phyloP scores from a whole-genome alignment of 2,888 invertebrate genomes.

The Thyatira batis region DNA sequence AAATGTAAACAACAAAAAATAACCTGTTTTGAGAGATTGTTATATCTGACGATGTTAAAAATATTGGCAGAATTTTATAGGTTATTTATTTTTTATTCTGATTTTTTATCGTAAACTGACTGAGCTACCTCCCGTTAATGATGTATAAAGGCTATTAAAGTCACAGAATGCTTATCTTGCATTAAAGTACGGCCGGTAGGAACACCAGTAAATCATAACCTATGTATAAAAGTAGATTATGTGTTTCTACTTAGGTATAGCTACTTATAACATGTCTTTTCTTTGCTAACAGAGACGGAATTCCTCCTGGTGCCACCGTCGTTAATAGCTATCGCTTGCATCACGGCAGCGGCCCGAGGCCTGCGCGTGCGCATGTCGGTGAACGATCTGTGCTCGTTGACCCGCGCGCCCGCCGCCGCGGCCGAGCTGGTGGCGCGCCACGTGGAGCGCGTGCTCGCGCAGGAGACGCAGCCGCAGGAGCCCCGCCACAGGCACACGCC shows the following conservation, averaged over 20 bases:
- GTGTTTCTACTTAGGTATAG: no score
- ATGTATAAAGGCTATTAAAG: no score
- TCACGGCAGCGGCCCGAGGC: slow-evolving; percentile 86
- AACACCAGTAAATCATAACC: no score
- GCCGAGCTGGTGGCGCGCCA: slow-evolving; percentile 81
- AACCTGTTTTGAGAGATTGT: slow-evolving; percentile 27
- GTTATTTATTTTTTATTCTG: not conserved
- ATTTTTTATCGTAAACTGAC: not conserved
- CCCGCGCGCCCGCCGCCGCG: slow-evolving; percentile 73
- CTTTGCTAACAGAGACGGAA: slow-evolving; percentile 85
- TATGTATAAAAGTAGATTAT: no score
- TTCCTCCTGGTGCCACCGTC: slow-evolving; percentile 88
- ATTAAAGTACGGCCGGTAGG: no score
- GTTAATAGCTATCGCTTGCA: slow-evolving; percentile 86
- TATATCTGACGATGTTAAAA: no score
- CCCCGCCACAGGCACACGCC: slow-evolving; percentile 56
- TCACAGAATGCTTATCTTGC: no score
- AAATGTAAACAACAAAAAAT: slow-evolving; percentile 43
- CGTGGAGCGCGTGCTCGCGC: slow-evolving; percentile 82
- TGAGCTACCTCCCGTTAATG: no score
- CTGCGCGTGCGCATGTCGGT: slow-evolving; percentile 74
- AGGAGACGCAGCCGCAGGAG: slow-evolving; percentile 79
- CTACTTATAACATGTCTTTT: slow-evolving; percentile 8
- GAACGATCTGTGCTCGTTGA: slow-evolving; percentile 70
- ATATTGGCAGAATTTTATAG: no score